These are phyloP conservation scores for Catalaphyllia jardinei DNA, from an alignment of 64 coral and sea anemone species.

Conservation along the genomic window DNA sequence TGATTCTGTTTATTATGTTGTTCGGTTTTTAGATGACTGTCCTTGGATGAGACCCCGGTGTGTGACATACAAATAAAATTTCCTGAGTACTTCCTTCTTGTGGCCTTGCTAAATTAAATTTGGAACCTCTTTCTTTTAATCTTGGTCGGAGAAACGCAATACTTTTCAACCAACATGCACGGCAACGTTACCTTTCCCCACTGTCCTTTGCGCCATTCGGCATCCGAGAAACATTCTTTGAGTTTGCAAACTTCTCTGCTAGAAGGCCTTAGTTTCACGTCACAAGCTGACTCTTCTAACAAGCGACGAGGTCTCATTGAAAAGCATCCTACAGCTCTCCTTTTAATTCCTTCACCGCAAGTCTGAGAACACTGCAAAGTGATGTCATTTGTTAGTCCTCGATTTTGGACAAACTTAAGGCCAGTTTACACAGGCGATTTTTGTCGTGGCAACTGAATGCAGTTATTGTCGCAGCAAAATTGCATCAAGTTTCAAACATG, in stretches of 20 bases:
- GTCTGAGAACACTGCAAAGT: constrained; percentile 55
- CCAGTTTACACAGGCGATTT: too few species aligned
- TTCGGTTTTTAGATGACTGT: too few species aligned
- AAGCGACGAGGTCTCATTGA: background rate
- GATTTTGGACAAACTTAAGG: background rate
- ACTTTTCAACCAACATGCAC: background rate
- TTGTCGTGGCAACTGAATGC: too few species aligned
- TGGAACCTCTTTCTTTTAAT: too few species aligned
- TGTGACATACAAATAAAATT: too few species aligned
- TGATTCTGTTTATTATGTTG: too few species aligned
- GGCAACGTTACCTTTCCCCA: constrained; percentile 55
- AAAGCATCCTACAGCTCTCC: constrained; percentile 42
- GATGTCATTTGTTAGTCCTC: background rate
- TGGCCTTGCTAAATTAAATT: too few species aligned
- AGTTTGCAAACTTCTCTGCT: background rate
- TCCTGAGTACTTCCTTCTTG: too few species aligned
- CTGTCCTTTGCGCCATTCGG: constrained; percentile 44
- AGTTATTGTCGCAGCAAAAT: too few species aligned
- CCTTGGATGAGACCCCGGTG: too few species aligned
- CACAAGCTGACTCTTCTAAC: constrained; percentile 29
- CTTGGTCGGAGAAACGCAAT: background rate
- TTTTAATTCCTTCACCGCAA: constrained; percentile 47
- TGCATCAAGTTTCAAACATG: too few species aligned
- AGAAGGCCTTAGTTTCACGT: constrained; percentile 12
- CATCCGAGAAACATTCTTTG: constrained; percentile 30